Evolutionary conservation across 2,113 vertebrate species (phyloP).

Genomic region (Haplotaxodon microlepis): DNA sequence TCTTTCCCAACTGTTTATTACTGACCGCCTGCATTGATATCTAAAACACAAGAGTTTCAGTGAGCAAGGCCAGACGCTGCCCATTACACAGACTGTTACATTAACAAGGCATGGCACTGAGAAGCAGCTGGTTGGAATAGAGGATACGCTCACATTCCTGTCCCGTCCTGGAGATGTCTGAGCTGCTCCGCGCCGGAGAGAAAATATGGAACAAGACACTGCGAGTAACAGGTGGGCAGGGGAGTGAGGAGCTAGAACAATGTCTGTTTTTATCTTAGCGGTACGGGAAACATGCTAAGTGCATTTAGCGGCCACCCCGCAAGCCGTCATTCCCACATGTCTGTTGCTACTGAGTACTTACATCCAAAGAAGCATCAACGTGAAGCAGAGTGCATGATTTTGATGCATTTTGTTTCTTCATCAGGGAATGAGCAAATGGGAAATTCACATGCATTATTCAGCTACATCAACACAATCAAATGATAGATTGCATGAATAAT

Average conservation of each 20-base stretch:
- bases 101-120: conserved; percentile 30
- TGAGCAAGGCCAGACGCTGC: conserved; percentile 1
- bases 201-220: background rate
- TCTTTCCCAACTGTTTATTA: background rate
- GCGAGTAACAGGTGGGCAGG: conserved; percentile 41
- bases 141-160: conserved; percentile 23
- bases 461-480: background rate
- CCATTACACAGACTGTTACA: conserved; percentile 13
- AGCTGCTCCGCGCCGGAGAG: background rate
- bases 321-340: background rate
- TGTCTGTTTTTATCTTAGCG: background rate
- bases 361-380: background rate
- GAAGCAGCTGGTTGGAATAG: conserved; percentile 33
- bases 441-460: background rate
- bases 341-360: background rate
- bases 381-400: background rate
- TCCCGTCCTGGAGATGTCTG: conserved; percentile 17
- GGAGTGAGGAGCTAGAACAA: background rate
- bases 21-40: background rate
- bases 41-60: background rate
- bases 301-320: background rate
- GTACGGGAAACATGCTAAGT: background rate
- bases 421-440: background rate
- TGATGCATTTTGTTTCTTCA: background rate
- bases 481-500: background rate